Conservation (phyloP, 2,113 vertebrate genomes). For the rabbit (Oryctolagus cuniculus) region DNA sequence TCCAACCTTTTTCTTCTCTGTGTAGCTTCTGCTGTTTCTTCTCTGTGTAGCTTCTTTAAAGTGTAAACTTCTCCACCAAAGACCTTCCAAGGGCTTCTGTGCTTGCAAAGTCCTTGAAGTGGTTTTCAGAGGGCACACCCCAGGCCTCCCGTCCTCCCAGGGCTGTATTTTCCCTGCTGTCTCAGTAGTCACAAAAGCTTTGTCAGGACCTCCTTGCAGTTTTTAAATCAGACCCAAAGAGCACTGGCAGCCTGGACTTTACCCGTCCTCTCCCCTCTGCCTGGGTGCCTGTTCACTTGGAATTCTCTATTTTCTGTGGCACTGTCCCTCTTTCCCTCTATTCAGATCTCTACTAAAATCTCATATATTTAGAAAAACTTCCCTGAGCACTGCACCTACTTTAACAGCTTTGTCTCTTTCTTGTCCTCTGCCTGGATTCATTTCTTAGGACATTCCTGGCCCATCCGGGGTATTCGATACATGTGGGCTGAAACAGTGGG, state of each 20-base stretch:
- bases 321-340: not conserved
- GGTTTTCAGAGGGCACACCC: too few species aligned
- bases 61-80: not conserved
- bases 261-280: not conserved
- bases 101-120: not conserved
- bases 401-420: not conserved
- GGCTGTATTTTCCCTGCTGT: not conserved
- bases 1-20: not conserved
- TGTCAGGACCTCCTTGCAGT: not conserved
- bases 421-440: not conserved
- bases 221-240: not conserved
- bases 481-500: not conserved
- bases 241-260: not conserved
- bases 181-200: too few species aligned
- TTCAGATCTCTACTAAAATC: not conserved
- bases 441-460: not conserved
- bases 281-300: not conserved
- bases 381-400: not conserved
- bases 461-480: not conserved
- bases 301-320: not conserved
- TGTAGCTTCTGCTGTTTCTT: not conserved
- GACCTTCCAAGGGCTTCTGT: not conserved
- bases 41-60: not conserved
- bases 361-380: not conserved
- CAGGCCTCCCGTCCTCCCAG: accelerated